phyloP scores from a whole-genome alignment of 2,797 vertebrate species.

The Catharus ustulatus region DNA sequence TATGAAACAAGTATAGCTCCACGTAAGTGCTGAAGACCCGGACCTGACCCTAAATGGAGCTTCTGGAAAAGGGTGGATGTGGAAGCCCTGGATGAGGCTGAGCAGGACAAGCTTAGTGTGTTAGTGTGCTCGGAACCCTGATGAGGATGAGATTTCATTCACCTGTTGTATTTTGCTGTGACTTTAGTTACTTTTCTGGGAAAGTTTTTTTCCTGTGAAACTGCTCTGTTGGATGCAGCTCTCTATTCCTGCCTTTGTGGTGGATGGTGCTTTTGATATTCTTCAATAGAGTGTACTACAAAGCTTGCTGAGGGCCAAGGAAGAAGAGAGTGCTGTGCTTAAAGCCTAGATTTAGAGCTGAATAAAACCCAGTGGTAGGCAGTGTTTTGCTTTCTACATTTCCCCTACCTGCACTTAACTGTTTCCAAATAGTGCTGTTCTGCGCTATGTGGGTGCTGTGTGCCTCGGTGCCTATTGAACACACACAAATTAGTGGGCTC shows the following conservation, averaged over 20 bases:
- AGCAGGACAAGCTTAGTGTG: not conserved
- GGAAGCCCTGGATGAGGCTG: not conserved
- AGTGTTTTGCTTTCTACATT: not conserved
- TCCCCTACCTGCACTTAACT: not conserved
- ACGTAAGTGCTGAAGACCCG: fast-evolving
- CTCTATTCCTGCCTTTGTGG: not conserved
- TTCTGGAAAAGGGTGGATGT: not conserved
- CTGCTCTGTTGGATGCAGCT: fast-evolving
- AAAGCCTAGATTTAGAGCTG: not conserved
- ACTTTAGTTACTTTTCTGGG: not conserved
- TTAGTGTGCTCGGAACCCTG: not conserved
- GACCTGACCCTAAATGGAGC: not conserved
- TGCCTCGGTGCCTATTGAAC: not conserved
- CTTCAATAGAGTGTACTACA: fast-evolving
- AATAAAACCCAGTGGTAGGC: not conserved
- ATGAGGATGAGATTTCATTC: not conserved
- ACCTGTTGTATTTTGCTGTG: not conserved
- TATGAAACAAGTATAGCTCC: fast-evolving
- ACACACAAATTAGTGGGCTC: fast-evolving
- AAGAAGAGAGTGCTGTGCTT: not conserved
- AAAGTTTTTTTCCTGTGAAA: not conserved
- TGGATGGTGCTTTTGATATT: fast-evolving
- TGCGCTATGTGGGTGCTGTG: fast-evolving
- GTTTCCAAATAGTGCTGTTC: not conserved
- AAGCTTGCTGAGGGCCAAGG: not conserved